phyloP scores from a whole-genome alignment of 23 tunicate species.

The Clavelina lepadiformis region DNA sequence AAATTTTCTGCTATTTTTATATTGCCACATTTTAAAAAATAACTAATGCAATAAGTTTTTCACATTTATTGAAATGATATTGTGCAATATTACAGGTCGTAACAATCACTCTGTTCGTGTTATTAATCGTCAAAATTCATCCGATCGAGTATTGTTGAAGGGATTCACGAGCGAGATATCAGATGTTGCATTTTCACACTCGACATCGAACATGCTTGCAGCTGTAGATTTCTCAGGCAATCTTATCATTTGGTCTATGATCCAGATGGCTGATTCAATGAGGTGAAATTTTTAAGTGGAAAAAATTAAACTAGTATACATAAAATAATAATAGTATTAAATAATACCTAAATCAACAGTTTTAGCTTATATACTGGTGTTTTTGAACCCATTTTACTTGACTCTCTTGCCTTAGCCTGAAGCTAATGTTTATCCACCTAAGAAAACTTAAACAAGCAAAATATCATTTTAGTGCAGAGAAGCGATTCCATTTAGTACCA shows the following conservation, averaged over 20 bases:
- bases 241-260: slow-evolving; percentile 45
- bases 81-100: slow-evolving; percentile 43
- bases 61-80: background rate
- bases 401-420: too few species aligned
- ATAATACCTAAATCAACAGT: too few species aligned
- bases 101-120: slow-evolving; percentile 49
- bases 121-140: slow-evolving; percentile 51
- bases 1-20: too few species aligned
- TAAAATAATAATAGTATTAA: too few species aligned
- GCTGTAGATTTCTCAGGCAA: slow-evolving; percentile 52
- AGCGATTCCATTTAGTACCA: background rate
- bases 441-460: too few species aligned
- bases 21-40: too few species aligned
- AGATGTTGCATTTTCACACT: slow-evolving; percentile 57
- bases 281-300: slow-evolving; percentile 40
- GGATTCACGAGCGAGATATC: slow-evolving; percentile 67
- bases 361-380: too few species aligned
- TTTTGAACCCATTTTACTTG: too few species aligned
- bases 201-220: slow-evolving; percentile 28
- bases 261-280: slow-evolving; percentile 32
- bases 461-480: background rate
- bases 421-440: too few species aligned
- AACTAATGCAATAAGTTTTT: background rate
- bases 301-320: too few species aligned
- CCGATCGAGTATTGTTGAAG: slow-evolving; percentile 64